Evolutionary conservation across 2,113 vertebrate species (phyloP), one percentile per base, ranked within the genome.

Genomic region (Poicephalus meyeri): DNA sequence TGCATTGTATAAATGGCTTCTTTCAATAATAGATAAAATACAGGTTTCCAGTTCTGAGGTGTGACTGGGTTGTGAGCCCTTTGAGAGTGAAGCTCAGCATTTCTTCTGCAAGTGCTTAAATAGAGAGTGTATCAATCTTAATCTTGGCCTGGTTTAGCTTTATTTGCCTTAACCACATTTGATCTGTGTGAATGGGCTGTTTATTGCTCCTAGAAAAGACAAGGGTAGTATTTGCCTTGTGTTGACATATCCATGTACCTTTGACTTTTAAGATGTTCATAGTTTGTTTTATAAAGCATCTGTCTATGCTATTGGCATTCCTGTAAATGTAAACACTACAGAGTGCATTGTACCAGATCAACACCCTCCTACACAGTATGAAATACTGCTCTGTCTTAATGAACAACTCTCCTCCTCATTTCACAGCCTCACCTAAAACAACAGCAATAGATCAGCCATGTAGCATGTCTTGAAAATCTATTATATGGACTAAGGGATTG

Each of bases 101-200:
- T 94, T 92, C 24, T 89, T 91, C 52, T 86, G 18, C 64, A 66
- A 86, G 44, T 86, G 61, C 42, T 92, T 89, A 56, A 90, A 81
- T 39, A 74, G 60, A 26, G 35, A 56, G 14, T 37, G 52, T 82
- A 73, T 85, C 91, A 91, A 0, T 91, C 91, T 96, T 85, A 91
- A 86, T 94, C 50, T 72, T 83, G 55, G 19, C 55, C 42, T 69
- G 12, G 31, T 91, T 95, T 81, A 88, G 66, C n/a, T 91, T 96
- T 93, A 64, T 95, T 86, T 93, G 58, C 39, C 60, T 89, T 94
- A 96, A 94, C 49, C 53, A 49, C 26, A 17, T 81, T 69, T 91
- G 66, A 74, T 84, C 78, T 69, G 46, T 68, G 80, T 73, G 50
- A 88, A 96, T 35, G 58, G 44, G 50, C 31, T 83, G 61, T 84